Evolutionary conservation across 2,888 invertebrate species (phyloP), one percentile per base, ranked within the genome.

Genomic region (Cremastinae sp.): DNA sequence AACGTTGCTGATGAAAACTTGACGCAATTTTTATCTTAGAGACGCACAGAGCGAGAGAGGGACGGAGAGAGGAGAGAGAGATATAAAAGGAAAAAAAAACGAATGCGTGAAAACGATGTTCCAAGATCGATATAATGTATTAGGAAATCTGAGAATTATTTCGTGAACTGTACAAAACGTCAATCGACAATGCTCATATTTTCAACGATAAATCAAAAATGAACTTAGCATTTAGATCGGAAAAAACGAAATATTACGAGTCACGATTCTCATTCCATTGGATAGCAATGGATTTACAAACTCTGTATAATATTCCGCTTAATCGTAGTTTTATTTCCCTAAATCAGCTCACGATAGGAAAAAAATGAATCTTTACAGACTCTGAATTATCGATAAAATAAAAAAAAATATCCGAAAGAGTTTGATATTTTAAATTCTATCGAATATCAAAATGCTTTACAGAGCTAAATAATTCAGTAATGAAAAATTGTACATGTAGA

Each of bases 221-320:
- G 3, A 43, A 39, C 22, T n/a, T 56, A 71, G 10, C 20, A 8
- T 51, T 20, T 58, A 39, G 49, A 72, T 28, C 0, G 39, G n/a
- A 14, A 43, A 12, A 14, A 49, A n/a, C 16, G 8, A 35, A 51
- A 55, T 55, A 37, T 49, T 20, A 35, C 55, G 65, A 73, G 43
- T 66, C 66, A 39, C 53, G 14, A 61, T 71, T 47, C 59, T 53
- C 39, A 41, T 55, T 47, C 65, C 75, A 75, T 61, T 75, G 70
- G 41, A 45, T 66, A 61, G 61, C 55, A 43, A 56, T 66, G 41
- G 55, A 0, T 10, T 74, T 64, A 58, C 22, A 20, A 16, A 45
- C 39, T 16, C 22, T 35, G 18, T 28, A 16, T 10, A 39, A 35
- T 18, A 41, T 59, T 72, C 64, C 56, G 28, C 49, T 14, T 64